Base-by-base conservation (phyloP, 2,888 invertebrate species). In the Choristoneura rosaceana region DNA sequence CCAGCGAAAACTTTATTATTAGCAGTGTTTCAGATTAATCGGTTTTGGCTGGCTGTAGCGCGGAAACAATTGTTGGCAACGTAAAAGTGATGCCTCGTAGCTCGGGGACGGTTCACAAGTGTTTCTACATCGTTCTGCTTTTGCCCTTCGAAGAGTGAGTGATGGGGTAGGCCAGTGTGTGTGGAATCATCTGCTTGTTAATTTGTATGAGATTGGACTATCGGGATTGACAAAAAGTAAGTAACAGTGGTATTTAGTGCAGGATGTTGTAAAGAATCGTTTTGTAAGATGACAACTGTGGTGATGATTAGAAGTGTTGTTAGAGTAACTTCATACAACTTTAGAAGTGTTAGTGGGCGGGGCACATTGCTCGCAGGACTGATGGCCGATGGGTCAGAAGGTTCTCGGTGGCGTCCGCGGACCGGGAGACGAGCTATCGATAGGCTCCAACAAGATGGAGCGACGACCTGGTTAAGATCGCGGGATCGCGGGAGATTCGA, bases 81-180 rank as follows among this genome's bases (percentile, higher is more conserved):
- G 25, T 25, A 12, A 25, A 63, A 59, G 70, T 50, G 50, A 60
- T 61, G 70, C 43, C 60, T 60, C 60, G 60, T 7, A 47, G 65
- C 0, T 12, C 43, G 12, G 47, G 25, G 4, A 33, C 5, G 2
- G 14, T 47, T 12, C 38, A 47, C 7, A 60, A 25, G 25, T 15
- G 25, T 60, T 43, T 61, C 3, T 60, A 15, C 59, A 50, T 50
- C 8, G n/a, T 60, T 0, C 14, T 41, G 47, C 7, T 61, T 9
- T 59, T 59, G 34, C 34, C 34, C n/a, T 70, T 70, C 10, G 62
- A 58, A 45, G 64, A 59, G 63, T 12, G 55, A 52, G 69, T 70
- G 58, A 70, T 70, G 70, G 70, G 70, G 34, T 70, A 65, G 59
- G 15, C 50, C 0, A 38, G 10, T 45, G 67, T 25, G 67, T 25